These are phyloP conservation scores for Hyaena hyaena DNA, from an alignment of 2,113 vertebrate species.

Conservation along the genomic window DNA sequence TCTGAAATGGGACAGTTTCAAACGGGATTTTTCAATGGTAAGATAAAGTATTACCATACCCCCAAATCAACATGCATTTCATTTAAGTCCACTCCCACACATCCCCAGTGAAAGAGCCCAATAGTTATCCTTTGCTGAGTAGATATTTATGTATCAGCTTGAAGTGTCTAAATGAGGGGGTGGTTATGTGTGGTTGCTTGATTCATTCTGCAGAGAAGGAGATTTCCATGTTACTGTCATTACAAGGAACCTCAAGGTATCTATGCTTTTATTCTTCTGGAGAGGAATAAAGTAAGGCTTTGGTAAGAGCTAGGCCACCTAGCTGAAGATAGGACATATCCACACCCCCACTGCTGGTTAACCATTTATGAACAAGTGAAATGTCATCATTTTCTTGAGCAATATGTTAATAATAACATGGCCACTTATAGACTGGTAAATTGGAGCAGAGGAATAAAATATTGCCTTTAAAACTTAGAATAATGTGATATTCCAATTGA, in stretches of 20 bases:
- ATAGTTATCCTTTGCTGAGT: slow-evolving; percentile 27
- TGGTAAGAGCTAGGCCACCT: background rate
- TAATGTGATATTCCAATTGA: background rate
- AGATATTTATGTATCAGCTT: slow-evolving; percentile 45
- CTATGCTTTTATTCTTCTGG: background rate
- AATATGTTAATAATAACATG: background rate
- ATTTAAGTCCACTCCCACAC: slow-evolving; percentile 39
- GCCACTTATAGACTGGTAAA: background rate
- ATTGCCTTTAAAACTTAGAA: background rate
- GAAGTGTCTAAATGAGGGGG: slow-evolving; percentile 69
- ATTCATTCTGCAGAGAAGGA: slow-evolving; percentile 61
- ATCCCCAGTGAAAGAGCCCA: slow-evolving; percentile 41
- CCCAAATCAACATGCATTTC: slow-evolving; percentile 29
- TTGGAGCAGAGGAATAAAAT: background rate
- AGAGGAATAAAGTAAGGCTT: background rate
- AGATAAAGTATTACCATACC: slow-evolving; percentile 28
- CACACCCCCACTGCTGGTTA: background rate
- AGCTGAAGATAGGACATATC: background rate
- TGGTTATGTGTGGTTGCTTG: slow-evolving; percentile 51
- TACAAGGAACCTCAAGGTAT: background rate
- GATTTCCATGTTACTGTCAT: background rate
- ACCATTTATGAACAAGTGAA: background rate
- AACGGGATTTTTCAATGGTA: slow-evolving; percentile 11
- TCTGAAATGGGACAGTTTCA: slow-evolving; percentile 48
- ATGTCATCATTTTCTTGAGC: slow-evolving; percentile 8